phyloP scores from a whole-genome alignment of 2,113 vertebrate genomes.

The Motacilla alba region DNA sequence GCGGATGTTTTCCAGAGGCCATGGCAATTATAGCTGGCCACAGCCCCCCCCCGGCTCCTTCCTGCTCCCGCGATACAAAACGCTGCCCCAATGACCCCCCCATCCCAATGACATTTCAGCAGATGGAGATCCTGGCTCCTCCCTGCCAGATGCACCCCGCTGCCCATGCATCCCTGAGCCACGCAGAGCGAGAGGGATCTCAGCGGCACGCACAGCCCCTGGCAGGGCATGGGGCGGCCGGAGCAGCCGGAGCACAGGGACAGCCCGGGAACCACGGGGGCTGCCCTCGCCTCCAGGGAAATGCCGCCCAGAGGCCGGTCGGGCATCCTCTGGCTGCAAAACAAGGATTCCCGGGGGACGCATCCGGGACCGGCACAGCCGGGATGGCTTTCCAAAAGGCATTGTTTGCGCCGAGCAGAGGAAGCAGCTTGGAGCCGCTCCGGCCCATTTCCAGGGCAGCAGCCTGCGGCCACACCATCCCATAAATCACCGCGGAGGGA shows the following conservation, averaged over 20 bases:
- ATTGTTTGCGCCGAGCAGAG: background rate
- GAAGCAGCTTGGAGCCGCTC: constrained; percentile 31
- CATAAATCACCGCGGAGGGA: background rate
- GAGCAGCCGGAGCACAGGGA: background rate
- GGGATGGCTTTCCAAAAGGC: background rate
- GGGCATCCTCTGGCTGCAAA: background rate
- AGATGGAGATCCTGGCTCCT: background rate
- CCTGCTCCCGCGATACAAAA: background rate
- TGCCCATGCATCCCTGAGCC: rapidly evolving
- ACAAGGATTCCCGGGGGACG: background rate
- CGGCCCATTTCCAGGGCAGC: constrained; percentile 5
- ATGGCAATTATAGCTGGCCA: background rate
- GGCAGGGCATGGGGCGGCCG: background rate
- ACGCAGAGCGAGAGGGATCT: background rate
- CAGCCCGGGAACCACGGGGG: background rate
- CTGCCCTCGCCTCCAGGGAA: background rate
- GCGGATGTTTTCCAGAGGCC: background rate
- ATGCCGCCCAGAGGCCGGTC: background rate
- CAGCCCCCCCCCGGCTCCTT: background rate
- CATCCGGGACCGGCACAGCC: background rate
- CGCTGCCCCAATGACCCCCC: rapidly evolving
- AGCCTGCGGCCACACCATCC: background rate
- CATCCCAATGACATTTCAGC: background rate
- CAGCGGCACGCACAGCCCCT: rapidly evolving
- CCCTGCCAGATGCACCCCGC: background rate